phyloP scores from a whole-genome alignment of 2,797 vertebrate species.

The Triplophysa bombifrons region DNA sequence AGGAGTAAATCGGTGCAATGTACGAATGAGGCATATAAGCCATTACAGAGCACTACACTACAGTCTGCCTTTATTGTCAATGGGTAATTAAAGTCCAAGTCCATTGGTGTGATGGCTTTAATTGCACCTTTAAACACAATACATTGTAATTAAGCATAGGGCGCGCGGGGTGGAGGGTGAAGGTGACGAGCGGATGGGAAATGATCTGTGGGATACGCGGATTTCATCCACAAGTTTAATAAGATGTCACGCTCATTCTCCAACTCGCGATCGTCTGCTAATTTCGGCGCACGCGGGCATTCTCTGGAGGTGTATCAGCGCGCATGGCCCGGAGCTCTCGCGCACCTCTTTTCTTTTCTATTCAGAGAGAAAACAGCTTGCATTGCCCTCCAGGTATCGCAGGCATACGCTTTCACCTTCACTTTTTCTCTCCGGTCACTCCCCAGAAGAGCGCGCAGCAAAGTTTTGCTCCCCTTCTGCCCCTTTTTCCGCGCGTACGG shows the following conservation, averaged over 20 bases:
- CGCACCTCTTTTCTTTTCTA: slow-evolving; percentile 66
- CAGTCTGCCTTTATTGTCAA: slow-evolving; percentile 45
- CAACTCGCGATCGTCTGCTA: slow-evolving; percentile 49
- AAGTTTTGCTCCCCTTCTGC: slow-evolving; percentile 64
- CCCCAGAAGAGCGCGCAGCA: slow-evolving; percentile 83
- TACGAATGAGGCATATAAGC: slow-evolving; percentile 11
- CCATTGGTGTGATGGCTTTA: slow-evolving; percentile 54
- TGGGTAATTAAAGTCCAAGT: slow-evolving; percentile 56
- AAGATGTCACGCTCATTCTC: slow-evolving; percentile 53
- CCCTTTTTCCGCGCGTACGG: slow-evolving; percentile 15
- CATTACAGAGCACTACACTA: slow-evolving; percentile 20
- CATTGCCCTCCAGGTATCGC: slow-evolving; percentile 83
- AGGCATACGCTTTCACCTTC: slow-evolving; percentile 88
- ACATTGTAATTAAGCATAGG: slow-evolving; percentile 55
- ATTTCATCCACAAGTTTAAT: slow-evolving; percentile 56
- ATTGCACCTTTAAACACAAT: slow-evolving; percentile 58
- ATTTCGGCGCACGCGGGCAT: slow-evolving; percentile 56
- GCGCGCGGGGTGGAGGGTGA: slow-evolving; percentile 46
- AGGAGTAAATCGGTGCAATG: background rate
- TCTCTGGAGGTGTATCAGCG: slow-evolving; percentile 51
- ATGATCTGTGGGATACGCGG: slow-evolving; percentile 50
- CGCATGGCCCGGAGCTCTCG: slow-evolving; percentile 39
- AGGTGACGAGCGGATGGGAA: slow-evolving; percentile 53
- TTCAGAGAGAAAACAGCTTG: slow-evolving; percentile 82
- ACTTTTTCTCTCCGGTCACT: slow-evolving; percentile 85